These are phyloP conservation scores for Electrona antarctica DNA, from an alignment of 2,113 vertebrate genomes.

Conservation along the genomic window DNA sequence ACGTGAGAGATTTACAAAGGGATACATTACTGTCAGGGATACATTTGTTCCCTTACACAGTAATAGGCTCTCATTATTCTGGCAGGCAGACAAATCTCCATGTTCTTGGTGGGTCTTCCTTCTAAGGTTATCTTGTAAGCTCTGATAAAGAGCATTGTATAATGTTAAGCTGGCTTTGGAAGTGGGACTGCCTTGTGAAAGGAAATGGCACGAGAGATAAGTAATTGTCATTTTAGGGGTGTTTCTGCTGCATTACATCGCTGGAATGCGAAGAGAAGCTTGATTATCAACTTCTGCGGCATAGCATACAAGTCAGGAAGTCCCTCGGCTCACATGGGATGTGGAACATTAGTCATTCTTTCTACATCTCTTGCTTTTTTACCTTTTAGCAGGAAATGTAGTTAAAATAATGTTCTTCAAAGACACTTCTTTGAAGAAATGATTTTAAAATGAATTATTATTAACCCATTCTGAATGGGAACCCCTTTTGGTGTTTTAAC, in stretches of 20 bases:
- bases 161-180: slow-evolving; percentile 43
- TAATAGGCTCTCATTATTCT: slow-evolving; percentile 33
- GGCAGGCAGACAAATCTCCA: slow-evolving; percentile 25
- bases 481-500: no score
- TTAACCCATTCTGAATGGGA: no score
- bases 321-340: slow-evolving; percentile 38
- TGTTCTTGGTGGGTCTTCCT: slow-evolving; percentile 14
- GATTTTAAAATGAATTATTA: no score
- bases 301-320: slow-evolving; percentile 45
- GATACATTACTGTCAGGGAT: no score
- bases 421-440: not conserved
- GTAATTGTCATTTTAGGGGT: slow-evolving; percentile 36
- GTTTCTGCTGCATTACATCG: slow-evolving; percentile 26
- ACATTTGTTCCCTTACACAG: slow-evolving; percentile 14
- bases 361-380: slow-evolving; percentile 13
- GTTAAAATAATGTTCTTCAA: not conserved
- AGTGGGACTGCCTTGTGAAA: slow-evolving; percentile 28
- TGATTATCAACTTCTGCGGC: slow-evolving; percentile 43
- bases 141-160: slow-evolving; percentile 45
- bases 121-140: slow-evolving; percentile 47
- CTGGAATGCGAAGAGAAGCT: slow-evolving; percentile 47
- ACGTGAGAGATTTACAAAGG: no score
- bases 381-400: slow-evolving; percentile 11
- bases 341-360: slow-evolving; percentile 18
- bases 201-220: slow-evolving; percentile 67